These are phyloP conservation scores for Cotesia congregata DNA, from an alignment of 2,888 invertebrate genomes.

Conservation along the genomic window DNA sequence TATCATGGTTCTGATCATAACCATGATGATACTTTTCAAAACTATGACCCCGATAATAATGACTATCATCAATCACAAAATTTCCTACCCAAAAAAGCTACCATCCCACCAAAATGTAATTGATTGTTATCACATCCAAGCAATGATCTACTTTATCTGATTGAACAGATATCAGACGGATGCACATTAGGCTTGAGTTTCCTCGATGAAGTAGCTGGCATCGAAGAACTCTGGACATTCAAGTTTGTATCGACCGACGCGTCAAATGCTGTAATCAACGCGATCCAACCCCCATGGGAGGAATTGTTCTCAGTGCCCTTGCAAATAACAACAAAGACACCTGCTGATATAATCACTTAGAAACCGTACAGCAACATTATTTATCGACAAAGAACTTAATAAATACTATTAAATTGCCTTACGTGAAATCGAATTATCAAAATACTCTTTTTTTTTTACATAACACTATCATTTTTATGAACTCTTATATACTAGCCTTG, in stretches of 20 bases:
- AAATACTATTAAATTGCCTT: background rate
- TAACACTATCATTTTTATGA: background rate
- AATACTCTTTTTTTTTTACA: background rate
- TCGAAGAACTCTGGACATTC: constrained; percentile 71
- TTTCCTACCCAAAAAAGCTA: too few relatives aligned
- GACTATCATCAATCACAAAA: too few relatives aligned
- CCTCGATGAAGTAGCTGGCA: constrained; percentile 72
- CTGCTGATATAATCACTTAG: background rate
- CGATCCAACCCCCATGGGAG: constrained; percentile 73
- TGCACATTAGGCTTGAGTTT: constrained; percentile 70
- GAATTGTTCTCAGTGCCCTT: constrained; percentile 73
- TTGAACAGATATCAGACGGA: constrained; percentile 58
- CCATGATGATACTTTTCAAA: too few relatives aligned
- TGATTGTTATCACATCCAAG: too few relatives aligned
- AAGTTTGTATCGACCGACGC: constrained; percentile 70
- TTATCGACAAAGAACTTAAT: background rate
- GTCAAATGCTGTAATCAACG: constrained; percentile 70
- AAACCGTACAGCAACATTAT: background rate
- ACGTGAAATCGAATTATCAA: background rate
- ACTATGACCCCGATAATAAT: too few relatives aligned
- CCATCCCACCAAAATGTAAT: too few relatives aligned
- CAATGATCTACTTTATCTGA: constrained; percentile 30
- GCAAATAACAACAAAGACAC: constrained; percentile 59
- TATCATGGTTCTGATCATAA: too few relatives aligned
- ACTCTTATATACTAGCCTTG: background rate